Evolutionary conservation across 1,140 invertebrate genomes (phyloP).

Genomic region (Apis cerana): DNA sequence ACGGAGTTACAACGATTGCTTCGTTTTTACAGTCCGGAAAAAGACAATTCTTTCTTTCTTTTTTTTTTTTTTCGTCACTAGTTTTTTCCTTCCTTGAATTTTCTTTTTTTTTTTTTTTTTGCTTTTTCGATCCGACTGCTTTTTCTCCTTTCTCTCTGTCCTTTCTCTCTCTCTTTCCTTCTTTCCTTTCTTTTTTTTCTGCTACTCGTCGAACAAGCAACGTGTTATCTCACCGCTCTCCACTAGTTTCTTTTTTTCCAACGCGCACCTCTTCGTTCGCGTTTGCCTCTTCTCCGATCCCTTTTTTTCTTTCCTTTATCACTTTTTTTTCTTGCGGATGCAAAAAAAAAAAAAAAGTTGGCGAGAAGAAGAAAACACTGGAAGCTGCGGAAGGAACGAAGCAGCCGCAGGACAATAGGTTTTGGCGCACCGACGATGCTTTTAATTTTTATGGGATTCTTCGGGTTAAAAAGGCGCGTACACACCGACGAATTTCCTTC

Average conservation of each 20-base stretch:
- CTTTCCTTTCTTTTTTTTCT: not conserved
- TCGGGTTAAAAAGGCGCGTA: slow-evolving; percentile 43
- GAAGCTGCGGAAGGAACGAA: slow-evolving; percentile 18
- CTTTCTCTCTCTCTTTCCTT: slow-evolving; percentile 50
- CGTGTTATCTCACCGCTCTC: not conserved
- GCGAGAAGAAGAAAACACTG: slow-evolving; percentile 6
- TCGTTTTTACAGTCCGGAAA: slow-evolving; percentile 52
- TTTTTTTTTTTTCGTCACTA: slow-evolving; percentile 24
- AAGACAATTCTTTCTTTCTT: slow-evolving; percentile 39
- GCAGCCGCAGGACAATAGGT: slow-evolving; percentile 42
- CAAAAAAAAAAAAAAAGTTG: slow-evolving; percentile 54
- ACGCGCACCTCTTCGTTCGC: not conserved
- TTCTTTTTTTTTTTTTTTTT: slow-evolving; percentile 23
- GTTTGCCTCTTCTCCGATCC: not conserved
- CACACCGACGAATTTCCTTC: not conserved
- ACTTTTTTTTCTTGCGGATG: not conserved
- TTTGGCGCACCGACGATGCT: slow-evolving; percentile 39
- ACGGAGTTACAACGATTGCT: slow-evolving; percentile 66
- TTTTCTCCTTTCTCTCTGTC: slow-evolving; percentile 55
- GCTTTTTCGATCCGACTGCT: slow-evolving; percentile 33
- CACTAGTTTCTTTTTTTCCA: not conserved
- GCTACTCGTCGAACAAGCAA: not conserved
- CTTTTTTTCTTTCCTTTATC: not conserved
- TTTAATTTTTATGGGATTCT: slow-evolving; percentile 49
- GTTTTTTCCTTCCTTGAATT: slow-evolving; percentile 6